phyloP scores from a whole-genome alignment of 2,888 invertebrate genomes.

The Machimus rusticus region DNA sequence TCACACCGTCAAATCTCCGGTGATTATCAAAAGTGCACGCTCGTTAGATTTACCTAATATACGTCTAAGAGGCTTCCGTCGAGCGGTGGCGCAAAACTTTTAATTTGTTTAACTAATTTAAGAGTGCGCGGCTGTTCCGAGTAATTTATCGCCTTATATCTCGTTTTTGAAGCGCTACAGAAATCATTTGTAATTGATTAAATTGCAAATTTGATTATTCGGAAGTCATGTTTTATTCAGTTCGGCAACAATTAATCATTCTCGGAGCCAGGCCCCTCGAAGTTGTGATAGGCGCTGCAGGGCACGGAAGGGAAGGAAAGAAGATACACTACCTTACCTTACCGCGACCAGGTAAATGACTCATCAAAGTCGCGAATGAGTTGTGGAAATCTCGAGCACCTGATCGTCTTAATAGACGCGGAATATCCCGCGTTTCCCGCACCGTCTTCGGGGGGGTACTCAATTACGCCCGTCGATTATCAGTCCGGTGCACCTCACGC shows the following conservation, averaged over 20 bases:
- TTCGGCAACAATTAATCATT: conserved; percentile 18
- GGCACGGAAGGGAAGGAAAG: not conserved
- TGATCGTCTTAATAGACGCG: not conserved
- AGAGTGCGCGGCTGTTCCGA: not conserved
- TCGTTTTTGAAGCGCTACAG: not conserved
- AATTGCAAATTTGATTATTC: conserved; percentile 35
- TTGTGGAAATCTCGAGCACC: not conserved
- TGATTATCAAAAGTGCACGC: not conserved
- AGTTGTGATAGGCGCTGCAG: not conserved
- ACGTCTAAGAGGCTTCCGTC: not conserved
- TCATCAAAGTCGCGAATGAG: conserved; percentile 14
- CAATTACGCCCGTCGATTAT: conserved; percentile 11
- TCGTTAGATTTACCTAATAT: not conserved
- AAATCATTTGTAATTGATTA: conserved; percentile 29
- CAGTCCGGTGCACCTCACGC: not conserved
- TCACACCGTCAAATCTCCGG: not conserved
- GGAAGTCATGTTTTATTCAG: conserved; percentile 30
- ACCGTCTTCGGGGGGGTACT: not conserved
- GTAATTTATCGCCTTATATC: conserved; percentile 10
- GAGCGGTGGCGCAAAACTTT: not conserved
- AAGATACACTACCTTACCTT: not conserved
- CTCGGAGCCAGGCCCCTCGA: not conserved
- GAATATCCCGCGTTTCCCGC: not conserved
- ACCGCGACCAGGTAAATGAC: conserved; percentile 1
- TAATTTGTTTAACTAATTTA: conserved; percentile 24